Evolutionary conservation across 2,113 vertebrate species (phyloP), one percentile per base, ranked within the genome.

Genomic region (Andinoacara biseriatus): DNA sequence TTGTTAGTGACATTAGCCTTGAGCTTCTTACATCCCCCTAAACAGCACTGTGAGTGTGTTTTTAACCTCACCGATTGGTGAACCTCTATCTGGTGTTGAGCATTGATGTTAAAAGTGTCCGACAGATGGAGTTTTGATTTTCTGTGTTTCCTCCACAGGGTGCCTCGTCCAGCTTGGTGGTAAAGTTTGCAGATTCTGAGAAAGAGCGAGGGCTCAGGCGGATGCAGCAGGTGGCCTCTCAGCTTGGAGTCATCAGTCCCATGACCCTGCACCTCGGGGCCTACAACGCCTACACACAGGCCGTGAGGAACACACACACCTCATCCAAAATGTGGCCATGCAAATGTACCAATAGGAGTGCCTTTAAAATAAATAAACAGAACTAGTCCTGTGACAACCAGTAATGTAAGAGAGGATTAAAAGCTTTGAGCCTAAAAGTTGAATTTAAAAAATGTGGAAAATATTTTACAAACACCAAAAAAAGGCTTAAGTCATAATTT

Each of bases 181-280:
- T 99, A 58, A 99, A 99, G 94, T 99, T 99, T 40, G 98, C 98
- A 0, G 98, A 99, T 93, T 98, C 97, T 0, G 97, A 99, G 96
- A 98, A 98, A 94, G 98, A 99, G 93, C 93, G 98, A 24, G 96
- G 97, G 7, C 96, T 98, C 79, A 94, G 98, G 76, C 95, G 98
- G 40, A 98, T 99, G 98, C 98, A 98, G 95, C 97, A 98, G 95
- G 97, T 98, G 92, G 97, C 97, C 83, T 96, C 96, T 81, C 98
- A 98, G 95, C 93, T 98, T 90, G 98, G 97, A 74, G 97, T 98
- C 96, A 98, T 98, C 95, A 97, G 97, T 87, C 97, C 98, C 90
- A 97, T 99, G 79, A 98, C 97, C 84, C 96, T 98, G 82, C 97
- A 98, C 94, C 97, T 99, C 0, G 97, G 97, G 82, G 97, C 97